Evolutionary conservation across 2,888 invertebrate genomes (phyloP), one percentile per base, ranked within the genome.

Genomic region (Saturnia japonica): DNA sequence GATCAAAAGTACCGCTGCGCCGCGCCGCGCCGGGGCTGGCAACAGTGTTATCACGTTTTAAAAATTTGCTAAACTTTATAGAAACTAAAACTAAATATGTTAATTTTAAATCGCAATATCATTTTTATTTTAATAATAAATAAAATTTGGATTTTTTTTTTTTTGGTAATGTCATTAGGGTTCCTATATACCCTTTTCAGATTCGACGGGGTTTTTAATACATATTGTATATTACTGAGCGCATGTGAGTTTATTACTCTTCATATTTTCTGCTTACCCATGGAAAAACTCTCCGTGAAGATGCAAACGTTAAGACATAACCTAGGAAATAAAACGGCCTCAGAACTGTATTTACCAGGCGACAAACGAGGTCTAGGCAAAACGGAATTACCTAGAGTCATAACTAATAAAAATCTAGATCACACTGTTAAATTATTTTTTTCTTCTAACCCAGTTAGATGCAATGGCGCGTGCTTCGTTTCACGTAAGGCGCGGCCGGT

Each of bases 341-440:
- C 64, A 14, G 40, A 34, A 40, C 64, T 9, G 34, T 40, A 64
- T n/a, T 40, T 40, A 19, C 12, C 34, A n/a, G 2, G 40, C 19
- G 40, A n/a, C 64, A 40, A 64, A 64, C 64, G 16, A 40, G 64
- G 64, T 64, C 64, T 64, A 64, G 64, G 64, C 64, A n/a, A 60
- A 60, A n/a, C 40, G 40, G 40, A 40, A 64, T 64, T n/a, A 64
- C 40, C n/a, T 40, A 64, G 19, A 64, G 40, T 40, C 64, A 64
- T n/a, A 8, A 12, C 40, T 19, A 64, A 64, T 40, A 64, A 64
- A 60, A 40, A 64, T 19, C 64, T 64, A 64, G 64, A 40, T 40
- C 64, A n/a, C 19, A 16, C 22, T 14, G 19, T 64, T 34, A 64
- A 57, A 25, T n/a, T n/a, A n/a, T 14, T 6, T 25, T 28, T 19